Evolutionary conservation across 2,113 vertebrate species (phyloP), one percentile per base, ranked within the genome.

Genomic region (Sapayoa aenigma): DNA sequence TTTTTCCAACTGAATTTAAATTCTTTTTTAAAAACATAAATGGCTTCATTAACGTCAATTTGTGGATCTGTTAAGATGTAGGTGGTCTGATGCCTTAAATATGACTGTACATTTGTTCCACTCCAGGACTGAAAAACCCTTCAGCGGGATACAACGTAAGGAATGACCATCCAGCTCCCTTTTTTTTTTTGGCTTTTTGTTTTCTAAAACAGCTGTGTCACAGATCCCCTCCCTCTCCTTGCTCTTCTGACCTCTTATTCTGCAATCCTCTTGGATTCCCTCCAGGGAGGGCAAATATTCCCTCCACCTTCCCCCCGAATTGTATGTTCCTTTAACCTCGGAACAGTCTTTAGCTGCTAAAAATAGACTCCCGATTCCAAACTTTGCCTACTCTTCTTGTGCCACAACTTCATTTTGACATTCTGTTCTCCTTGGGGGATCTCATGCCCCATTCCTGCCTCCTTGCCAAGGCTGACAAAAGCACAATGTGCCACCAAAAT

Each of bases 1-100:
- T 96, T 97, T 97, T 97, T 95, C 88, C 97, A 97, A 94, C 90
- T 95, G 95, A 96, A 96, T 93, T 94, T 72, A 46, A 88, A 92
- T n/a, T 47, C n/a, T 69, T 81, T 87, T 77, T 84, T 82, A 50
- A 1, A 33, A 80, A n/a, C 78, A 44, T 52, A 94, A 97, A 94
- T 85, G 90, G 90, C 78, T 80, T 91, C 92, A 91, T 95, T 96
- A 97, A 78, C 2, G 7, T 94, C 86, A 42, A 95, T 92, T 96
- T 97, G 95, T 7, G 10, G 93, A 92, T 89, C 95, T 96, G 90
- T 90, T 94, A 59, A 94, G 80, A 93, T 2, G 93, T 91, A 96
- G 93, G 96, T 96, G 96, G 96, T 96, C 96, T 5, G 11, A 78
- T 89, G 94, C 87, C 62, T 97, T 96, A 85, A 95, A 94, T 74